Evolutionary conservation across 2,113 vertebrate genomes (phyloP), one percentile per base, ranked within the genome.

Genomic region (Caranx ignobilis): DNA sequence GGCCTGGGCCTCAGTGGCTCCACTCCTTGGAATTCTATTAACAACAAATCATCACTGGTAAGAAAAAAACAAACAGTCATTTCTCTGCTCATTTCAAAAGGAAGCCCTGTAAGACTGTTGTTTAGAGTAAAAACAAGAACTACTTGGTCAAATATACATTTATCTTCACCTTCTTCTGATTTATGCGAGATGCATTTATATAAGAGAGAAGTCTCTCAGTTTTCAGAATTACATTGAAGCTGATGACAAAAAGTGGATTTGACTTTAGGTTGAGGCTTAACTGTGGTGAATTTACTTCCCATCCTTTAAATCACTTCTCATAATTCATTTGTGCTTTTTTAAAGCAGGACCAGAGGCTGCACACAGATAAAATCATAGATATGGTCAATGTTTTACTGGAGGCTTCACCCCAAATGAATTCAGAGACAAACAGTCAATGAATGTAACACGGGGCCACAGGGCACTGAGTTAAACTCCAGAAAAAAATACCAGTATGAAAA

Each of bases 251-350:
- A 35, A 31, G 1, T 6, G 21, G 35, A 54, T 11, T 37, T 32
- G 34, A 34, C 45, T 45, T 41, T 39, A 48, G 6, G 37, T 34
- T 62, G 47, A 56, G 39, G 55, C 64, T 70, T 31, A 34, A 5
- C 16, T 16, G 50, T 41, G 48, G 21, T 61, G 10, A 50, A 62
- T 70, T 41, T 57, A 48, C 59, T 18, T 63, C 37, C 37, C 39
- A 74, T 75, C 59, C 59, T 16, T 57, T 70, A 63, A 75, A 70
- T 69, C 65, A 69, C 64, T 5, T 62, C 56, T 69, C 65, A 62
- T 39, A 71, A 69, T 50, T 41, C 34, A 62, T 81, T 62, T 55
- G 63, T 37, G 56, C 18, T 54, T 79, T 37, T 16, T 50, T 6
- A 15, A 21, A 57, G 69, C 6, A 72, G 21, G 54, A 16, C n/a